Conservation (phyloP, 1,140 invertebrate species). For the Procambarus virginalis region DNA sequence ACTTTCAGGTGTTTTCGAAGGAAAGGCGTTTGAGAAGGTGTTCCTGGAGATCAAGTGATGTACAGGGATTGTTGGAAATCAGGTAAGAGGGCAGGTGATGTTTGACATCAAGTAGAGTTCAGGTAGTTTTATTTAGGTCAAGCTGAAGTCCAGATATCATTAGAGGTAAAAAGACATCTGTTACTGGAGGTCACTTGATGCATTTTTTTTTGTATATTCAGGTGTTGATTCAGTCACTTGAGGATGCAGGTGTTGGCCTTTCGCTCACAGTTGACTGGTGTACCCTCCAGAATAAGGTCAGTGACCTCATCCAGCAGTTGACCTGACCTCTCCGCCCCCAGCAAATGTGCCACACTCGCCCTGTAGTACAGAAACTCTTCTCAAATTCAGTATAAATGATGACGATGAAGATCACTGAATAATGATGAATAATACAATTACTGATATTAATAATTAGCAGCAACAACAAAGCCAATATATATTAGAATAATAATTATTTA, state of each 20-base stretch:
- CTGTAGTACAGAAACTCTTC: background rate
- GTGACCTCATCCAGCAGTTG: conserved; percentile 47
- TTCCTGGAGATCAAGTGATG: too few species aligned
- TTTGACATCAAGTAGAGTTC: too few species aligned
- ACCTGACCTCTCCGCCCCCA: conserved; percentile 43
- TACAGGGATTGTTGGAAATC: too few species aligned
- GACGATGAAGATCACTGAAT: background rate
- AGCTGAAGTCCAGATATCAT: too few species aligned
- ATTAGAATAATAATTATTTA: background rate
- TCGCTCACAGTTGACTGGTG: conserved; percentile 2
- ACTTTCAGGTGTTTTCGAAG: too few species aligned
- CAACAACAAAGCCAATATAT: background rate
- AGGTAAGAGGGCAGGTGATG: too few species aligned
- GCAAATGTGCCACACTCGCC: conserved; percentile 15
- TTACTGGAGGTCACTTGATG: background rate
- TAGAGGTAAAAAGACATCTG: too few species aligned
- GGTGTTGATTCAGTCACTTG: conserved; percentile 16
- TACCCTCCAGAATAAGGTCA: conserved; percentile 24
- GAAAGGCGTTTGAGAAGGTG: too few species aligned
- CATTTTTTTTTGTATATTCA: background rate
- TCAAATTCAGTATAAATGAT: background rate
- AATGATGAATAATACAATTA: background rate
- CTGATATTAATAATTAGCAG: background rate
- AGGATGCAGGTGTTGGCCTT: conserved; percentile 24
- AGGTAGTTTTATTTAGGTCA: too few species aligned